Evolutionary conservation across 2,888 invertebrate species (phyloP), one percentile per base, ranked within the genome.

Genomic region (Dusona sp.): DNA sequence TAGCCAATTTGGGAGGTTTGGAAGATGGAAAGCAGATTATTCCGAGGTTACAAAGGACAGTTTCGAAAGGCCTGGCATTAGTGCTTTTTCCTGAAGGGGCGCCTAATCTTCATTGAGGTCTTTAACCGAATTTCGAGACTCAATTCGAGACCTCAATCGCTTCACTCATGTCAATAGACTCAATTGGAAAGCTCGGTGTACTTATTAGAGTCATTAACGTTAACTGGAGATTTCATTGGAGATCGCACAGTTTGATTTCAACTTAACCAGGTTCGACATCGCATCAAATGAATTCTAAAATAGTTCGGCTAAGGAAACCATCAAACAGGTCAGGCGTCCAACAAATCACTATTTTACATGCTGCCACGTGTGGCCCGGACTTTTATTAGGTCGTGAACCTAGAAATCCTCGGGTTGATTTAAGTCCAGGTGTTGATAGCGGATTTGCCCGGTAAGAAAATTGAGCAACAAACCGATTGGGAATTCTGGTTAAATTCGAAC

Each of bases 361-460:
- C 11, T n/a, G 33, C n/a, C 73, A 22, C 73, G 54, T 48, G 13
- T 42, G 29, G 19, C 22, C 19, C 45, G 13, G 36, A 54, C 36
- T 51, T 73, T 73, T 54, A 54, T 29, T 54, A 11, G n/a, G 6
- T 22, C 73, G 36, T 36, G 22, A 45, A 45, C 42, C 64, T n/a
- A 7, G 36, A 73, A 22, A 36, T 36, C 29, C 73, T 48, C 38
- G 36, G 45, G 45, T 51, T 22, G 36, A 78, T 65, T 51, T 65
- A 45, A 48, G 29, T 42, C 33, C 64, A 77, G 75, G 75, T 77
- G 61, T 16, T 45, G 64, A 45, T 29, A 11, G 42, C 51, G 45
- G 64, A 33, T 29, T 33, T 65, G 9, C 45, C 45, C 9, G 42
- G 33, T 61, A 33, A 33, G 19, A 19, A 29, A 33, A 25, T 25